These are phyloP conservation scores for Bovichtus variegatus DNA, from an alignment of 2,797 vertebrate species.

Conservation along the genomic window DNA sequence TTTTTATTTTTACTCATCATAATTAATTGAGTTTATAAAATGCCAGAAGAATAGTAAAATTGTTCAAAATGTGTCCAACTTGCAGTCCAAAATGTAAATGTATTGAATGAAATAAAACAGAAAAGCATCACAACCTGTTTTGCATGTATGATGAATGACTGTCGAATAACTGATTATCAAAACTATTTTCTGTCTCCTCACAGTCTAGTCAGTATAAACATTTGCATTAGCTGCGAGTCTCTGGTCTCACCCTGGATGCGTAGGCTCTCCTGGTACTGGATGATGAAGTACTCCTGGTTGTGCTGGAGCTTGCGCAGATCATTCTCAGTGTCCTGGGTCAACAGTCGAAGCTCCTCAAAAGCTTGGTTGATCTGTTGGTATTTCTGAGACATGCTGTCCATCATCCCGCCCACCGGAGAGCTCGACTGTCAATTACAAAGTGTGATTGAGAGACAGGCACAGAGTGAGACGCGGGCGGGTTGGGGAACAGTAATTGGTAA, in stretches of 20 bases:
- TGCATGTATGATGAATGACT: not conserved
- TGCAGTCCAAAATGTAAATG: not conserved
- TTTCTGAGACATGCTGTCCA: constrained; percentile 95
- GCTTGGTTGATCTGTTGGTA: constrained; percentile 97
- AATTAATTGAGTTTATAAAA: not conserved
- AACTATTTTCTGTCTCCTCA: not conserved
- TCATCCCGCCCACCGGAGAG: constrained; percentile 88
- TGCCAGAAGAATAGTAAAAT: not conserved
- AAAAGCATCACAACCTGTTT: not conserved
- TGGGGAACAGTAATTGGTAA: constrained; percentile 1
- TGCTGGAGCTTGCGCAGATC: constrained; percentile 97
- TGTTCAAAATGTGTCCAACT: not conserved
- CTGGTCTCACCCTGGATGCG: constrained; percentile 91
- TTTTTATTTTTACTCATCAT: too few species aligned
- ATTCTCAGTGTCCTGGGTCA: constrained; percentile 94
- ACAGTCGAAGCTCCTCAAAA: constrained; percentile 88
- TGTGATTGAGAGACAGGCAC: constrained; percentile 4
- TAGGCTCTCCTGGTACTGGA: constrained; percentile 98
- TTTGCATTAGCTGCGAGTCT: constrained; percentile 33
- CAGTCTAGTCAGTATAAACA: not conserved
- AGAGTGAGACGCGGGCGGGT: constrained; percentile 7
- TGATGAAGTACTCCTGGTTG: constrained; percentile 98
- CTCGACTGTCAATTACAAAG: constrained; percentile 84
- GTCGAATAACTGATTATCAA: not conserved
- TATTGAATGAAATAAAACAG: not conserved